Evolutionary conservation across 2,888 invertebrate species (phyloP).

Genomic region (Galeruca laticollis): DNA sequence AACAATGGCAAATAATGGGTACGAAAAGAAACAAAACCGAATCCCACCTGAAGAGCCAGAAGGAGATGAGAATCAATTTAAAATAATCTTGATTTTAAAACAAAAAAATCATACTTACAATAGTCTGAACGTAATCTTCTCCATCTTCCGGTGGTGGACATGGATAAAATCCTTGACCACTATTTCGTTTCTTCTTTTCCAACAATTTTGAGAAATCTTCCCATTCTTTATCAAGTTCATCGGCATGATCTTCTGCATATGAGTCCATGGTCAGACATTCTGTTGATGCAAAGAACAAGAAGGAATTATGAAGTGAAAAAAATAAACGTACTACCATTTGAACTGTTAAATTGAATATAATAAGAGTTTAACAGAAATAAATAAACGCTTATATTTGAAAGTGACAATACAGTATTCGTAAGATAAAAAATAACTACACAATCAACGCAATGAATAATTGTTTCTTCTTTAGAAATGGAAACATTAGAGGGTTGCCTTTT

Average conservation of each 20-base stretch:
- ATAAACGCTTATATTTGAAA: too few species aligned
- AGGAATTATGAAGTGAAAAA: background rate
- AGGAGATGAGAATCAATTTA: too few species aligned
- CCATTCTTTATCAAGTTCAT: slow-evolving; percentile 72
- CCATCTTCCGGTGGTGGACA: slow-evolving; percentile 67
- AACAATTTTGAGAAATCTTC: slow-evolving; percentile 71
- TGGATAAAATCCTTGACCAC: slow-evolving; percentile 70
- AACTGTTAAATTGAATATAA: too few species aligned
- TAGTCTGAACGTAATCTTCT: slow-evolving; percentile 46
- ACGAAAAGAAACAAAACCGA: too few species aligned
- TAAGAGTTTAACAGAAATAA: too few species aligned
- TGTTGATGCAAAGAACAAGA: background rate
- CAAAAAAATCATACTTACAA: slow-evolving; percentile 30
- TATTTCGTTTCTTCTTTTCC: slow-evolving; percentile 68
- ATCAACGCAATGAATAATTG: too few species aligned
- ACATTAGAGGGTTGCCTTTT: too few species aligned
- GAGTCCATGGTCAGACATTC: slow-evolving; percentile 33
- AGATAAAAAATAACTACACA: too few species aligned
- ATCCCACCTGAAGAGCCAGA: background rate
- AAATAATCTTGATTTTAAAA: background rate
- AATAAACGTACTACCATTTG: background rate
- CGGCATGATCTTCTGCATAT: slow-evolving; percentile 67
- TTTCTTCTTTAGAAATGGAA: too few species aligned
- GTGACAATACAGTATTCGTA: too few species aligned
- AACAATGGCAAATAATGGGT: too few species aligned